Base-by-base conservation (phyloP, 1,140 invertebrate genomes). In the Panulirus ornatus region DNA sequence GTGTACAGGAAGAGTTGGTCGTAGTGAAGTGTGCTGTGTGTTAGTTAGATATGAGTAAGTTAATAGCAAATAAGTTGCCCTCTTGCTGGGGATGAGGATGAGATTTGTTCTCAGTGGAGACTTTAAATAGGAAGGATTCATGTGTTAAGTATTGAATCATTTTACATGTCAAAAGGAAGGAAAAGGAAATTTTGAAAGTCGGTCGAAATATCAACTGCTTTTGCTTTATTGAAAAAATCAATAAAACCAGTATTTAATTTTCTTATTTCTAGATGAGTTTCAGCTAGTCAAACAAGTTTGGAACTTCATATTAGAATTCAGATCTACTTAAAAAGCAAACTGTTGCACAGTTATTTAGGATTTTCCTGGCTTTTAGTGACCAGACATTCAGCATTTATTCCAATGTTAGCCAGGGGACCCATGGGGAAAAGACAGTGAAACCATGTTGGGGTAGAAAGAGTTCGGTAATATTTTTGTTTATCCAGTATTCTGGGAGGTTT, bases 1-100 rank as follows among this genome's bases (percentile, higher is more conserved):
- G 47, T 82, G 79, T 82, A 82, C 14, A 58, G 79, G 79, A 82
- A 82, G 79, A 82, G 79, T 82, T 82, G 79, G 44, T 82, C 47
- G 44, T 82, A 82, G 79, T 82, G 34, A 54, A 30, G 79, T 82
- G 79, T 82, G 79, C 51, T 30, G 79, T 54, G 79, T 82, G 79
- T 82, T 82, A 82, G 79, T 82, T 82, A 51, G 51, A 58, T 54
- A 27, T 27, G 34, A 34, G 51, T 76, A 40, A 82, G 44, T 82
- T 44, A 58, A 14, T 82, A 82, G 79, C 79, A 19, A 51, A 34
- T 82, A 82, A 82, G 79, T 82, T 82, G 51, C 79, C 38, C 47
- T 34, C 34, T 9, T 36, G 1, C 5, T 14, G 54, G 8, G 19
- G 3, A 58, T 16, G 54, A 16, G 54, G 54, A 22, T 19, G 19